Conservation (phyloP, 2,113 vertebrate species). For the Phoxinus phoxinus region DNA sequence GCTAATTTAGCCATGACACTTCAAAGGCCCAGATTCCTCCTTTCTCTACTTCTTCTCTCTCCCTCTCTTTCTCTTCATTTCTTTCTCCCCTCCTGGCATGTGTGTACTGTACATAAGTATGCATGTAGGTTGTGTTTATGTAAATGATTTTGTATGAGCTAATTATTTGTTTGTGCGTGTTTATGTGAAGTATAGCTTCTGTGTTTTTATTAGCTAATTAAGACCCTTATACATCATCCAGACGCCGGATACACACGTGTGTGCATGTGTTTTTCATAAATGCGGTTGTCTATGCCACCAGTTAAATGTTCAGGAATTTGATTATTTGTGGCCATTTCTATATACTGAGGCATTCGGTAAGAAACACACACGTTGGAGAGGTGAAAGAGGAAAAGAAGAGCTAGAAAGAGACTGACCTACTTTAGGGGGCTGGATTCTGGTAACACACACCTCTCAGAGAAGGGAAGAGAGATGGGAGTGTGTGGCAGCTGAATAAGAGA, state of each 20-base stretch:
- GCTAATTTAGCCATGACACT: conserved; percentile 59
- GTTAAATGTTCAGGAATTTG: neutral
- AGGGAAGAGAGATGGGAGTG: conserved; percentile 7
- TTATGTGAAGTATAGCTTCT: neutral
- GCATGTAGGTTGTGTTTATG: conserved; percentile 34
- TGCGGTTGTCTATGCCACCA: neutral
- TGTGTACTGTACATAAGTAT: neutral
- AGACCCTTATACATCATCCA: neutral
- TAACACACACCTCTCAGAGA: conserved; percentile 37
- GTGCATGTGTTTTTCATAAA: neutral
- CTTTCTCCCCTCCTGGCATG: neutral
- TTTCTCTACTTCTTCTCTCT: neutral
- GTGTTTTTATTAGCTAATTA: conserved; percentile 26
- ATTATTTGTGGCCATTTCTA: conserved; percentile 1
- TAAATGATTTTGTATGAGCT: conserved; percentile 17
- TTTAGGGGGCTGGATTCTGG: conserved; percentile 38
- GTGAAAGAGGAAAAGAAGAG: conserved; percentile 30
- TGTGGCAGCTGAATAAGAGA: conserved; percentile 28
- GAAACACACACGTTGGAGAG: neutral
- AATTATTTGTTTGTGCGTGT: neutral
- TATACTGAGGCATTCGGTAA: neutral
- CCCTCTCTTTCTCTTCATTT: neutral
- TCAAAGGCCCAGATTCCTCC: conserved; percentile 53
- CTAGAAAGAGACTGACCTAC: conserved; percentile 38
- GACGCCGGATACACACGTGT: neutral